Percentiles rank a stretch among this genome's conserved stretches.
Conservation (phyloP, 2,888 invertebrate genomes). For the Deilephila porcellus region DNA sequence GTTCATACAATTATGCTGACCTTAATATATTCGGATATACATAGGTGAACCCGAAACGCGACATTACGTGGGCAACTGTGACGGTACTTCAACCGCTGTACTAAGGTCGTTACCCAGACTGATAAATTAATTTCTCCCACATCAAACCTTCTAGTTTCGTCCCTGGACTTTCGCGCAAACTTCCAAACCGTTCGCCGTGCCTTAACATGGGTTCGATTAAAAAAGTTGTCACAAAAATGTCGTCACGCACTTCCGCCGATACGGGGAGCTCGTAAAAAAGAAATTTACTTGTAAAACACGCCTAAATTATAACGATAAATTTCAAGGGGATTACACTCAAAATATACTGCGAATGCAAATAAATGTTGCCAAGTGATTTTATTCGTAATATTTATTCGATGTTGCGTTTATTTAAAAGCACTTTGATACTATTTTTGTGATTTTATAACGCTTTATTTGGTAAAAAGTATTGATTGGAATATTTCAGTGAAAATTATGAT, state of each 20-base stretch:
- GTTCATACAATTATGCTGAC: no score
- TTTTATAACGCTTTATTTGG: no score
- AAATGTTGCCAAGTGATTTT: slow-evolving; percentile 7
- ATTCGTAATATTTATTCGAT: no score
- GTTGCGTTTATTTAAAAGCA: background rate
- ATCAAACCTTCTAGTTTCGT: no score
- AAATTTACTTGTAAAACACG: slow-evolving; percentile 47
- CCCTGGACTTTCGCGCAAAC: slow-evolving; percentile 3
- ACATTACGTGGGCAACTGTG: no score
- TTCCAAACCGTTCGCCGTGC: slow-evolving; percentile 29
- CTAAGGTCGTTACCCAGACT: no score
- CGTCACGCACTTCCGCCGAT: slow-evolving; percentile 35
- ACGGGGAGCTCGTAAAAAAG: slow-evolving; percentile 46
- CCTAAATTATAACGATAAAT: slow-evolving; percentile 54
- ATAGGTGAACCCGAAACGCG: no score
- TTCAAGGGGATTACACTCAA: slow-evolving; percentile 53
- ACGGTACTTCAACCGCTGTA: no score
- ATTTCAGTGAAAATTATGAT: no score
- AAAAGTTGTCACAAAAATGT: slow-evolving; percentile 42
- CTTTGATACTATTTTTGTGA: background rate
- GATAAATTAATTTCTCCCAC: no score
- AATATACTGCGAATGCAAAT: slow-evolving; percentile 27
- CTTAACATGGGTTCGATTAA: slow-evolving; percentile 39
- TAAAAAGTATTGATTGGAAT: no score
- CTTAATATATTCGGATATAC: no score